Percentiles rank a stretch among this genome's conserved stretches.
Conservation (phyloP, 2,113 vertebrate genomes). For the Pungitius pungitius region DNA sequence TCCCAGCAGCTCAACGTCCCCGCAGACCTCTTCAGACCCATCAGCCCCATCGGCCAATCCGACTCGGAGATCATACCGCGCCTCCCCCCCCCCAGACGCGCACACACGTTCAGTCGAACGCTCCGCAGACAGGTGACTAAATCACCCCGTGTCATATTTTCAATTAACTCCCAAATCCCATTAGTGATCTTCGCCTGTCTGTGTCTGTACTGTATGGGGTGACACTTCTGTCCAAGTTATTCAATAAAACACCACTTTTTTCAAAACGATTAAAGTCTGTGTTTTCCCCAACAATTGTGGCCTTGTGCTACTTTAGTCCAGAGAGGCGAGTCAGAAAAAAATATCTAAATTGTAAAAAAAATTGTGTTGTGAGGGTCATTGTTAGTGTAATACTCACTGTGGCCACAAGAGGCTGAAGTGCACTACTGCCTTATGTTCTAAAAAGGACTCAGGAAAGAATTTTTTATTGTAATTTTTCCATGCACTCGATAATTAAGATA, state of each 20-base stretch:
- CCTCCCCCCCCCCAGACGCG: constrained; percentile 81
- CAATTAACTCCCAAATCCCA: not conserved
- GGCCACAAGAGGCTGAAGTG: not conserved
- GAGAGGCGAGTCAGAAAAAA: not conserved
- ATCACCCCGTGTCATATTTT: not conserved
- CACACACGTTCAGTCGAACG: constrained; percentile 88
- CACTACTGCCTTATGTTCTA: not conserved
- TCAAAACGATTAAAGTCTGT: not conserved
- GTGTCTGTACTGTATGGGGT: not conserved
- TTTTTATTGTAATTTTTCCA: not conserved
- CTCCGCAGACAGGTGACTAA: constrained; percentile 91
- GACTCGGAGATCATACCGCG: constrained; percentile 83
- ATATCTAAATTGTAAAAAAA: not conserved
- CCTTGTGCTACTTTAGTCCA: not conserved
- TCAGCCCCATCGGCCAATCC: constrained; percentile 81
- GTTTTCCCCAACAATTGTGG: not conserved
- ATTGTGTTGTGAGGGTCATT: not conserved
- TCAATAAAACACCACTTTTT: not conserved
- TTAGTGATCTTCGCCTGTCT: not conserved
- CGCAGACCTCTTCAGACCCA: constrained; percentile 82
- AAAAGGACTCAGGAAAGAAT: not conserved
- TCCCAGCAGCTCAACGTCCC: constrained; percentile 83
- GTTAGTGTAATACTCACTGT: not conserved
- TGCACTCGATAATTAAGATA: not conserved
- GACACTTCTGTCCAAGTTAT: not conserved